Evolutionary conservation across 1,140 invertebrate genomes (phyloP).

Genomic region (Zaprionus vittiger): DNA sequence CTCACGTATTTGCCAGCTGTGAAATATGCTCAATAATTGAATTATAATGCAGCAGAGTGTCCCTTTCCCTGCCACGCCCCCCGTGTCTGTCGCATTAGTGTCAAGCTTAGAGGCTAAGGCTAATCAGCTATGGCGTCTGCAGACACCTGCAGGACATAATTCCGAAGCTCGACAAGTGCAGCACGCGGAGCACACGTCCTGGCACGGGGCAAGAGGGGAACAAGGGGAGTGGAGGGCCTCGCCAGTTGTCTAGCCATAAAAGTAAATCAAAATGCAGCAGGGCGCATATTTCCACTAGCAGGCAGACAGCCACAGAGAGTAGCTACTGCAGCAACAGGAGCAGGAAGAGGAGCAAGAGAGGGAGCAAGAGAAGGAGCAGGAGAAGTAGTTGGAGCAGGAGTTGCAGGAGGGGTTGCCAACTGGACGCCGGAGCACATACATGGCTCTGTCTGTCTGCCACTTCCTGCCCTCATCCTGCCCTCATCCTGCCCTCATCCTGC

Average conservation of each 20-base stretch:
- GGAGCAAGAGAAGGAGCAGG: not conserved
- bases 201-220: too few relatives aligned
- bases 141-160: conserved; percentile 78
- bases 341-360: conserved; percentile 3
- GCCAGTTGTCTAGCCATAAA: conserved; percentile 70
- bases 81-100: conserved; percentile 69
- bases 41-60: conserved; percentile 67
- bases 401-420: conserved; percentile 17
- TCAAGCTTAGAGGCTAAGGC: conserved; percentile 63
- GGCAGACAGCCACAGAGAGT: conserved; percentile 37
- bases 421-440: conserved; percentile 37
- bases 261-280: conserved; percentile 81
- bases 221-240: too few relatives aligned
- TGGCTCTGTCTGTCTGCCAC: conserved; percentile 26
- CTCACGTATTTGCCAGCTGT: conserved; percentile 66
- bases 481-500: not conserved
- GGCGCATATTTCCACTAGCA: conserved; percentile 56
- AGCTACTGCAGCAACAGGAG: not conserved
- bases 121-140: conserved; percentile 68
- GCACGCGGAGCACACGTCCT: not conserved
- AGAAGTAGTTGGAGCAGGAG: conserved; percentile 10
- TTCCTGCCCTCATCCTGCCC: not conserved
- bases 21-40: conserved; percentile 72
- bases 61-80: not conserved
- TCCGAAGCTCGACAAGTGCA: conserved; percentile 72